Evolutionary conservation across 1,140 invertebrate species (phyloP), one percentile per base, ranked within the genome.

Genomic region (Heliconius hewitsoni): DNA sequence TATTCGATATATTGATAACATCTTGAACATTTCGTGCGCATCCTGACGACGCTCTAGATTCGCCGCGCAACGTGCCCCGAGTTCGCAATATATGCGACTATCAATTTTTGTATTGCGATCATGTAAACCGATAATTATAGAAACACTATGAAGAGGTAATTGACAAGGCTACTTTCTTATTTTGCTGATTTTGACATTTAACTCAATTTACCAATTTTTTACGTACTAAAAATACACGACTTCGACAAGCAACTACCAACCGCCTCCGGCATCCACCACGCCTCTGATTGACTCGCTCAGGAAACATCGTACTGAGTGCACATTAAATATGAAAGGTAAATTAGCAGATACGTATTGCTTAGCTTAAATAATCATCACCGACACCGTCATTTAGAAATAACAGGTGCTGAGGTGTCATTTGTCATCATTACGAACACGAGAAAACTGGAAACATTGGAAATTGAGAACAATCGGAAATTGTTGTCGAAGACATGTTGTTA

Each of bases 391-490:
- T 83, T 73, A 66, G 66, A 71, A 76, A 74, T 55, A 74, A 77
- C 80, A 74, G 55, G 11, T 73, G 39, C 74, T 27, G 70, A 75
- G 75, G 72, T 57, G 27, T 78, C 76, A 85, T 85, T 79, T 80
- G 80, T 85, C 79, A 84, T 80, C 83, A 85, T 85, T 81, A 84
- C 78, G 76, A 50, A 52, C 79, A 74, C 52, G 71, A 76, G 71
- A 72, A 80, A 77, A 80, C 74, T 73, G 79, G 74, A 74, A 80
- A 73, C 74, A 39, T 50, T 66, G 74, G 30, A 55, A 70, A 57
- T 71, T 55, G 60, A 66, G 71, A 50, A 72, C 70, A 42, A 70
- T 60, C 27, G 19, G 66, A 77, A 77, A 77, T 71, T 77, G 75
- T 70, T 66, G 75, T n/a, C 39, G 39, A 37, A 27, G 74, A 77